phyloP scores from a whole-genome alignment of 2,113 vertebrate genomes.

The Myrmecophaga tridactyla region DNA sequence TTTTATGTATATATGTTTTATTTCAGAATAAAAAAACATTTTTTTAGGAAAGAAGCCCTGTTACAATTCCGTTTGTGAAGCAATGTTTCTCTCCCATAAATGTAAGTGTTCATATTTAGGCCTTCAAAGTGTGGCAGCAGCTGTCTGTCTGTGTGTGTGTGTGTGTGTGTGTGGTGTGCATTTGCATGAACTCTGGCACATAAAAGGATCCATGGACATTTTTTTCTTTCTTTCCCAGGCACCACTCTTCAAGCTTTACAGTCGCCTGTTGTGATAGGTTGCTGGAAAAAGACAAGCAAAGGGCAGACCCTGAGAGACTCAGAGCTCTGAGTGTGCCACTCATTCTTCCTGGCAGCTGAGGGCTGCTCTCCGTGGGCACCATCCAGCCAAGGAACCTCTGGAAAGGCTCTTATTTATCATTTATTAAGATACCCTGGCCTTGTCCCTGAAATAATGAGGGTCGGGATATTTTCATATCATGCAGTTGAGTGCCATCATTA shows the following conservation, averaged over 20 bases:
- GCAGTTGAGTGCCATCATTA: slow-evolving; percentile 61
- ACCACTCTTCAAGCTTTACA: no score
- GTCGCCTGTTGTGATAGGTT: neutral
- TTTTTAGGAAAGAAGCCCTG: neutral
- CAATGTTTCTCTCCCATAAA: neutral
- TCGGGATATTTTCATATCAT: slow-evolving; percentile 63
- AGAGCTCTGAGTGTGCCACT: accelerated
- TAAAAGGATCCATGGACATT: neutral
- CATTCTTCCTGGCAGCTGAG: neutral
- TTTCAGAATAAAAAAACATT: no score
- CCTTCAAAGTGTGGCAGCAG: neutral
- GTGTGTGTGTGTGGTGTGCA: neutral
- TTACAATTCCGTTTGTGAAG: neutral
- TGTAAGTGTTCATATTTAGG: neutral
- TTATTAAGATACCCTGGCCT: slow-evolving; percentile 64
- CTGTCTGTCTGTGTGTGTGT: neutral
- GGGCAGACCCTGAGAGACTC: neutral
- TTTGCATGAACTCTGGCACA: neutral
- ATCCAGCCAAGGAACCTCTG: slow-evolving; percentile 9
- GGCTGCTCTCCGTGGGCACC: neutral
- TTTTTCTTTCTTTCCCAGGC: neutral
- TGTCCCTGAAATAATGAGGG: slow-evolving; percentile 55
- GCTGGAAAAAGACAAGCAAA: neutral
- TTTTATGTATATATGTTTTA: no score
- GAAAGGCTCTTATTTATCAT: slow-evolving; percentile 56